These are phyloP conservation scores for Ochotona princeps DNA, from an alignment of 2,113 vertebrate species.

Conservation along the genomic window DNA sequence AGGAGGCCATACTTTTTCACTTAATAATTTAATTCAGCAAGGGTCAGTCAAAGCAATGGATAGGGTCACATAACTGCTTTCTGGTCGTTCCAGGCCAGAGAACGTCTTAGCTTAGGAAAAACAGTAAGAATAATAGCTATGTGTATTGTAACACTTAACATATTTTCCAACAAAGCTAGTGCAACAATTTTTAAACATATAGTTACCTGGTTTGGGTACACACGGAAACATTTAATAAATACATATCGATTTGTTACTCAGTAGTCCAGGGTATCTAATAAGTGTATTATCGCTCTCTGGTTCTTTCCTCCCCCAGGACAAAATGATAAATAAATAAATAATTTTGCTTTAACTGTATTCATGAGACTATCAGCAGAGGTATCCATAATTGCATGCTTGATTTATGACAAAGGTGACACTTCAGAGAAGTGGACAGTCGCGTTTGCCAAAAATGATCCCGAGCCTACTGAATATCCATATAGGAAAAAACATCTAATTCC, in stretches of 20 bases:
- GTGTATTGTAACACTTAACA: not conserved
- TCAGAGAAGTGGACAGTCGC: not conserved
- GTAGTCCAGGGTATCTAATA: not conserved
- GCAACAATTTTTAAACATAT: conserved; percentile 4
- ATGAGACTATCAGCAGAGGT: conserved; percentile 7
- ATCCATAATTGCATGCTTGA: not conserved
- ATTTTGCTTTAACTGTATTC: conserved; percentile 15
- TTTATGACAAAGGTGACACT: conserved; percentile 3
- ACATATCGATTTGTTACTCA: conserved; percentile 46
- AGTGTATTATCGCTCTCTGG: conserved; percentile 24
- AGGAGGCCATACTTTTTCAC: conserved; percentile 35
- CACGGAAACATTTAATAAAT: conserved; percentile 14
- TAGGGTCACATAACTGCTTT: conserved; percentile 19
- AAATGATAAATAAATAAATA: conserved; percentile 7
- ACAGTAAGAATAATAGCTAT: not conserved
- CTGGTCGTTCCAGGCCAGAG: conserved; percentile 25
- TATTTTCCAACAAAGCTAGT: not conserved
- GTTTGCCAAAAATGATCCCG: conserved; percentile 24
- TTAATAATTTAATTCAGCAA: conserved; percentile 56
- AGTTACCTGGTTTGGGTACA: conserved; percentile 6
- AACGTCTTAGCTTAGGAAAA: conserved; percentile 1
- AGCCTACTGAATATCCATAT: not conserved
- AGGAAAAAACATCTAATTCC: not conserved
- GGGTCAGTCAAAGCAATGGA: not conserved
- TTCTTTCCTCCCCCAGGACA: conserved; percentile 12